phyloP scores from a whole-genome alignment of 2,113 vertebrate species.

The Phycodurus eques region DNA sequence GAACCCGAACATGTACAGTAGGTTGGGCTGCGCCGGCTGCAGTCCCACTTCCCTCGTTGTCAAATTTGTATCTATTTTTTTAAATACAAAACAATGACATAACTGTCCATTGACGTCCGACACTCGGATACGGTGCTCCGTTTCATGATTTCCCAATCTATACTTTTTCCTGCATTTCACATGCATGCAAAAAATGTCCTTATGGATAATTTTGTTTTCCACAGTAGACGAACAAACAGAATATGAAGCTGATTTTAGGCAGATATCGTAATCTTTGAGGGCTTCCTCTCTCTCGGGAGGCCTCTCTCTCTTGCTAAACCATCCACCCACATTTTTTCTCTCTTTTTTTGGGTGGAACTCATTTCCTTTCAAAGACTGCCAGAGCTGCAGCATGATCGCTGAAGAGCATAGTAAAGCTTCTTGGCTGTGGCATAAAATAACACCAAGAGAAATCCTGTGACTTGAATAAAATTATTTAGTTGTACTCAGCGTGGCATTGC shows the following conservation, averaged over 20 bases:
- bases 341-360: neutral
- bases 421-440: neutral
- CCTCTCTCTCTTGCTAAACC: neutral
- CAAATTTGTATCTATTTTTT: no score
- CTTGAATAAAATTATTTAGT: neutral
- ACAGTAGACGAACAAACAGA: neutral
- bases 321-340: conserved; percentile 11
- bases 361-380: neutral
- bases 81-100: neutral
- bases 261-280: neutral
- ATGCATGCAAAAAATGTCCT: neutral
- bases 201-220: neutral
- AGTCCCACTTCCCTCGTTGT: no score
- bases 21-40: no score
- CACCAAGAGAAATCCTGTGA: neutral
- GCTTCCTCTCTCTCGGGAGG: neutral
- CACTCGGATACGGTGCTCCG: no score
- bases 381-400: neutral
- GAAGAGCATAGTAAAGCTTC: neutral
- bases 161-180: neutral
- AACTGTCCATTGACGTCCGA: no score
- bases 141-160: neutral
- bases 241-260: neutral
- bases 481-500: neutral
- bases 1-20: no score